Conservation (phyloP, 1,140 invertebrate genomes). For the Babylonia areolata region DNA sequence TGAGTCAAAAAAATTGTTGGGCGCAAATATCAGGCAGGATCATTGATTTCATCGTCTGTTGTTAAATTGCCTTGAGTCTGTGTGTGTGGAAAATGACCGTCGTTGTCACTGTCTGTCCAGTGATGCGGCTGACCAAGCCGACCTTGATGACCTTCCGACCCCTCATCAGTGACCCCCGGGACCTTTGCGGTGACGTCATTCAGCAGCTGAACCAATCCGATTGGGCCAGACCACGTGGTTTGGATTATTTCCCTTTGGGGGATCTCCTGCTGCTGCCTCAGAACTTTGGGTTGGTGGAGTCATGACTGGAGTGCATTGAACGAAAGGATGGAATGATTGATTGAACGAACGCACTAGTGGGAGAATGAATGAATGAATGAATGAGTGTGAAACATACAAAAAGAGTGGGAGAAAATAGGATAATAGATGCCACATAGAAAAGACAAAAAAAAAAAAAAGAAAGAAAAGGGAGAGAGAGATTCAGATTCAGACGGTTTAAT, state of each 20-base stretch:
- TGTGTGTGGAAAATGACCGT: slow-evolving; percentile 5
- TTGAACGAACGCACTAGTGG: background rate
- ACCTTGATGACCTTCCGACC: slow-evolving; percentile 87
- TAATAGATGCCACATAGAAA: too few species aligned
- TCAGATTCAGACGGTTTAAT: too few species aligned
- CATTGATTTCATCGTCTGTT: too few species aligned
- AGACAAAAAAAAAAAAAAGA: too few species aligned
- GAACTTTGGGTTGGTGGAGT: slow-evolving; percentile 94
- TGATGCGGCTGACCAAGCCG: slow-evolving; percentile 94
- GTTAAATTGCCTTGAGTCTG: too few species aligned
- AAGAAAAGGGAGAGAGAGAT: too few species aligned
- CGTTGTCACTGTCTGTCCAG: slow-evolving; percentile 81
- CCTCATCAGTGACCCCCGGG: slow-evolving; percentile 86
- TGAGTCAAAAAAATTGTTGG: too few species aligned
- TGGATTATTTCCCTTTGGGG: slow-evolving; percentile 89
- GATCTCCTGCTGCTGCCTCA: slow-evolving; percentile 94
- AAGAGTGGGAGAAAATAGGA: too few species aligned
- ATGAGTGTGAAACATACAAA: too few species aligned
- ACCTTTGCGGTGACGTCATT: slow-evolving; percentile 88
- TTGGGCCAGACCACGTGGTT: slow-evolving; percentile 84
- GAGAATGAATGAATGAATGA: background rate
- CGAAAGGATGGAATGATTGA: background rate
- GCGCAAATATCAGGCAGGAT: too few species aligned
- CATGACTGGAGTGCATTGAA: too few species aligned
- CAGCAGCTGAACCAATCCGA: slow-evolving; percentile 87